phyloP scores from a whole-genome alignment of 2,888 invertebrate species.

The Trissoscelio sp. region DNA sequence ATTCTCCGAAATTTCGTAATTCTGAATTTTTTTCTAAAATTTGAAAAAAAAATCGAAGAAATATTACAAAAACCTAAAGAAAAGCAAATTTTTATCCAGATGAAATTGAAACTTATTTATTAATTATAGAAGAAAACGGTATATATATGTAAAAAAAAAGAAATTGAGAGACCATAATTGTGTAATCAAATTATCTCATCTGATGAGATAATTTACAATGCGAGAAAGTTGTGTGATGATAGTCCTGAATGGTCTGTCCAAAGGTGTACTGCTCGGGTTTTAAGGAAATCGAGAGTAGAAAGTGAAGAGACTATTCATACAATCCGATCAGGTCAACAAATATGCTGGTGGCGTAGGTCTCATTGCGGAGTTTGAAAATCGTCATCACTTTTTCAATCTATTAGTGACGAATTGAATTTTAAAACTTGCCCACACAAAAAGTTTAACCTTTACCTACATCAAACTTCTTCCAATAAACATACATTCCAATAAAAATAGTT shows the following conservation, averaged over 20 bases:
- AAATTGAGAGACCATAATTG: conserved; percentile 40
- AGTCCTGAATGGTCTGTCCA: conserved; percentile 34
- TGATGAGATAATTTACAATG: conserved; percentile 45
- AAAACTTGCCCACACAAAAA: not conserved
- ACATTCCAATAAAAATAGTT: not conserved
- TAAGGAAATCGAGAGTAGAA: conserved; percentile 66
- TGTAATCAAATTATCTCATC: conserved; percentile 52
- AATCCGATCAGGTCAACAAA: conserved; percentile 38
- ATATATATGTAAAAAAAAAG: conserved; percentile 2
- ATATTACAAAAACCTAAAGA: too few species aligned
- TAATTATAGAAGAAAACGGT: not conserved
- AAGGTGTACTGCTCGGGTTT: conserved; percentile 33
- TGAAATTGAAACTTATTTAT: not conserved
- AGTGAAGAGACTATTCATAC: conserved; percentile 56
- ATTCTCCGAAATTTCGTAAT: not conserved
- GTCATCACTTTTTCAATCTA: not conserved
- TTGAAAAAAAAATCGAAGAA: too few species aligned
- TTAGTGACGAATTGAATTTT: not conserved
- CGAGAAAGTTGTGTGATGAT: conserved; percentile 51
- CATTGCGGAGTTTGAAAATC: not conserved
- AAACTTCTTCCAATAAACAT: not conserved
- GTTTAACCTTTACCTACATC: conserved; percentile 1
- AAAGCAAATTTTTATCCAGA: too few species aligned
- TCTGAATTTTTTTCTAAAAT: too few species aligned
- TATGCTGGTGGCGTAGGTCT: conserved; percentile 11